Conservation (phyloP, 1,140 invertebrate genomes). For the Leptinotarsa defecta region DNA sequence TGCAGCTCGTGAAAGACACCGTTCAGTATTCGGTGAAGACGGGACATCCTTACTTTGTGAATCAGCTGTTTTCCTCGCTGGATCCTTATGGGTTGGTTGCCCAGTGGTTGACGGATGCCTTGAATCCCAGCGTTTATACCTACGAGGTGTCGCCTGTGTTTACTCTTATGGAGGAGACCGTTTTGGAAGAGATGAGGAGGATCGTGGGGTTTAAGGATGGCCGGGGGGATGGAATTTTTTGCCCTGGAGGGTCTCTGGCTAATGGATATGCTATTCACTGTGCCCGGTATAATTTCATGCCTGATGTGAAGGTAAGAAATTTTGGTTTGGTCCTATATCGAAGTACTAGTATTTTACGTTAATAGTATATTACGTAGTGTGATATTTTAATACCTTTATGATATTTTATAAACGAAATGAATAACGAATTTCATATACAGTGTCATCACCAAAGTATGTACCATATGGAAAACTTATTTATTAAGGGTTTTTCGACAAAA, state of each 20-base stretch:
- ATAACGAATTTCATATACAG: too few species aligned
- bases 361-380: too few species aligned
- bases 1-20: slow-evolving; percentile 68
- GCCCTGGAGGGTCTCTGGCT: slow-evolving; percentile 92
- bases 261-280: slow-evolving; percentile 94
- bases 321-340: too few species aligned
- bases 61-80: slow-evolving; percentile 83
- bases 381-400: too few species aligned
- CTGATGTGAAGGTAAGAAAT: slow-evolving; percentile 74
- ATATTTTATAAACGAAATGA: too few species aligned
- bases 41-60: slow-evolving; percentile 84
- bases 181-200: slow-evolving; percentile 80
- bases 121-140: slow-evolving; percentile 88
- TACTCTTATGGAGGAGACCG: slow-evolving; percentile 82
- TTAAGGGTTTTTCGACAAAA: too few species aligned
- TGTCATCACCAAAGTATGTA: too few species aligned
- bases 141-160: slow-evolving; percentile 91
- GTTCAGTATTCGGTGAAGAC: slow-evolving; percentile 85
- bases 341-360: too few species aligned
- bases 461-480: too few species aligned
- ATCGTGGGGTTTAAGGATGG: slow-evolving; percentile 83
- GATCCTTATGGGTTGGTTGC: slow-evolving; percentile 84
- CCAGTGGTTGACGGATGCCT: slow-evolving; percentile 82
- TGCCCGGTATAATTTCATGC: slow-evolving; percentile 77
- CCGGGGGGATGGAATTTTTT: slow-evolving; percentile 86